phyloP scores from a whole-genome alignment of 2,888 invertebrate species.

The Panorpa germanica region DNA sequence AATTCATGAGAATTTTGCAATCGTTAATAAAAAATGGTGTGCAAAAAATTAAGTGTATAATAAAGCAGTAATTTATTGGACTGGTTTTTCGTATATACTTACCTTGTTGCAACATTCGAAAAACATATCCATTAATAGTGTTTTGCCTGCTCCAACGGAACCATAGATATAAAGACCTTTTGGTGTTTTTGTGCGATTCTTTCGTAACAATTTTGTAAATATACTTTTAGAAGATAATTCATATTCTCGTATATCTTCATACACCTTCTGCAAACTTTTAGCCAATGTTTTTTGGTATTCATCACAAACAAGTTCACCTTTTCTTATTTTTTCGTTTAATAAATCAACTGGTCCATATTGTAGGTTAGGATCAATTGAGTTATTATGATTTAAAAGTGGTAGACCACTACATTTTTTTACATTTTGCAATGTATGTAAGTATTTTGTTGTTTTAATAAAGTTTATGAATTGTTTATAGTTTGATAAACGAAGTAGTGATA shows the following conservation, averaged over 20 bases:
- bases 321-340: constrained; percentile 35
- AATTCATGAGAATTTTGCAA: too few relatives aligned
- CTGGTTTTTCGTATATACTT: constrained; percentile 10
- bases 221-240: constrained; percentile 25
- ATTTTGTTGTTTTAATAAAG: too few relatives aligned
- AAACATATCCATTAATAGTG: constrained; percentile 98
- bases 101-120: constrained; percentile 51
- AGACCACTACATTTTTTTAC: too few relatives aligned
- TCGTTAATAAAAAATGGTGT: too few relatives aligned
- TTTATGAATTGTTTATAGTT: too few relatives aligned
- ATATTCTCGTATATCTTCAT: constrained; percentile 40
- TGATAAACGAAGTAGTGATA: too few relatives aligned
- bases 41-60: constrained; percentile 3
- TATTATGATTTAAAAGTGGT: too few relatives aligned
- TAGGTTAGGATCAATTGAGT: too few relatives aligned
- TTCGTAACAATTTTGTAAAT: constrained; percentile 15
- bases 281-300: constrained; percentile 52
- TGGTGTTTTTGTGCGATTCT: constrained; percentile 26
- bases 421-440: too few relatives aligned
- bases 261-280: constrained; percentile 46
- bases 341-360: constrained; percentile 27
- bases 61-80: constrained; percentile 2
- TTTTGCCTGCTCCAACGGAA: constrained; percentile 91
- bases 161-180: constrained; percentile 80
- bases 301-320: constrained; percentile 43